Percentiles rank a stretch among this genome's conserved stretches.
Conservation (phyloP, 35 echinoderm and acorn worm species). For the Heliocidaris tuberculata region DNA sequence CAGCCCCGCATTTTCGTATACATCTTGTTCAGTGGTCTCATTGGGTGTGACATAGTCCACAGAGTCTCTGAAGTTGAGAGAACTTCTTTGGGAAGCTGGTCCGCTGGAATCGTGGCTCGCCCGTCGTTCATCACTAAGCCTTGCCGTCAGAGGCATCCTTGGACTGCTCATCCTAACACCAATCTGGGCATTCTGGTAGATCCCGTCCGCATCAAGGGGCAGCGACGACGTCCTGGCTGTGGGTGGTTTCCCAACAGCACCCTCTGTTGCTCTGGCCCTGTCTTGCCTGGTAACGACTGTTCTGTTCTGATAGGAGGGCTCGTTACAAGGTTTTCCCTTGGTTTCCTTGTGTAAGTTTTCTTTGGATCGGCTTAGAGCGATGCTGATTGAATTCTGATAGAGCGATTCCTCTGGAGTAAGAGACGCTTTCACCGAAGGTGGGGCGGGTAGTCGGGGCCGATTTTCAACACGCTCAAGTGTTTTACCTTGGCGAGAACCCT, state of each 20-base stretch:
- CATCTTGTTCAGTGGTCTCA: background rate
- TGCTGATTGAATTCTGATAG: slow-evolving; percentile 6
- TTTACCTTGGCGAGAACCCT: background rate
- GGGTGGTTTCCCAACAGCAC: background rate
- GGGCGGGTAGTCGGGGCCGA: background rate
- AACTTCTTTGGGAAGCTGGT: background rate
- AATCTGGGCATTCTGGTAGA: background rate
- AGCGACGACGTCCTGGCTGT: background rate
- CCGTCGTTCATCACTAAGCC: background rate
- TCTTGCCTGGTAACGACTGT: background rate
- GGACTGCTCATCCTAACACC: background rate
- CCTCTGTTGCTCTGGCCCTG: background rate
- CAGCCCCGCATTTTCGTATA: background rate
- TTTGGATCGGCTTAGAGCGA: background rate
- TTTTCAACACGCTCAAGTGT: background rate
- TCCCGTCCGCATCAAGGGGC: background rate
- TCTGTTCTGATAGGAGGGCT: background rate
- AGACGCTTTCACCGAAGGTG: background rate
- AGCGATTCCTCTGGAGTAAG: background rate
- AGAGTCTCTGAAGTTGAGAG: background rate
- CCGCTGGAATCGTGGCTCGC: background rate
- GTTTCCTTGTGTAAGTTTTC: background rate
- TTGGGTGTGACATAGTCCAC: slow-evolving; percentile 6
- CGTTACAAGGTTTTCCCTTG: background rate
- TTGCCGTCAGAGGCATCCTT: background rate